Base-by-base conservation (phyloP, 2,113 vertebrate genomes). In the Henicopernis longicauda region DNA sequence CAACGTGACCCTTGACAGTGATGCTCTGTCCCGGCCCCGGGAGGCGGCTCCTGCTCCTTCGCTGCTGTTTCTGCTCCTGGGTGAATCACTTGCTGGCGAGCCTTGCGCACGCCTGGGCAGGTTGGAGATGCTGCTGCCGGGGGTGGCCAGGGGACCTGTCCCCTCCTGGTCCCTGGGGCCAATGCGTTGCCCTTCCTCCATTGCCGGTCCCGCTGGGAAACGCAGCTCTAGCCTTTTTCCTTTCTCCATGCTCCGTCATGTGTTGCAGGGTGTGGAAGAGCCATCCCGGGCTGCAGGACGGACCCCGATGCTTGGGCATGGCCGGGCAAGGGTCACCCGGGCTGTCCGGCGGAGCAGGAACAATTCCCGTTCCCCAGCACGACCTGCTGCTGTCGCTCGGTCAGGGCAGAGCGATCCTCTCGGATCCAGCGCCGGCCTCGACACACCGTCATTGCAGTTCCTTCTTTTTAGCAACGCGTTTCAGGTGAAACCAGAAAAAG, bases 61-160 rank as follows among this genome's bases (percentile, higher is more conserved):
- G 4, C 10, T 6, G 12, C 13, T 5, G 13, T 13, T 44, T 31
- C 0, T 38, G 0, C 38, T 73, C 47, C 86, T 3, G 7, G 42
- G 22, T 19, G 15, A 5, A 8, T 54, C 42, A 2, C 17, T 32
- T 3, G 0, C 27, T 42, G 26, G 8, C 1, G 12, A 70, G 50
- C 42, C 67, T 16, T 2, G 7, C 13, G 32, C 55, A 4, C 0
- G 2, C 49, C n/a, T 13, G 76, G n/a, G 31, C 32, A 13, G 69
- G 55, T 26, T 54, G 38, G 50, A 84, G 82, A 3, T 59, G 62
- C 50, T n/a, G 76, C 55, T 26, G 55, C 55, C 18, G 22, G 50
- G 18, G 4, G 2, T 26, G 66, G 8, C 18, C 54, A 40, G 7
- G 25, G 31, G 59, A 17, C 19, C 59, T 54, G 55, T 6, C 23